Conservation (phyloP, 2,888 invertebrate genomes). For the Molorchus minor region DNA sequence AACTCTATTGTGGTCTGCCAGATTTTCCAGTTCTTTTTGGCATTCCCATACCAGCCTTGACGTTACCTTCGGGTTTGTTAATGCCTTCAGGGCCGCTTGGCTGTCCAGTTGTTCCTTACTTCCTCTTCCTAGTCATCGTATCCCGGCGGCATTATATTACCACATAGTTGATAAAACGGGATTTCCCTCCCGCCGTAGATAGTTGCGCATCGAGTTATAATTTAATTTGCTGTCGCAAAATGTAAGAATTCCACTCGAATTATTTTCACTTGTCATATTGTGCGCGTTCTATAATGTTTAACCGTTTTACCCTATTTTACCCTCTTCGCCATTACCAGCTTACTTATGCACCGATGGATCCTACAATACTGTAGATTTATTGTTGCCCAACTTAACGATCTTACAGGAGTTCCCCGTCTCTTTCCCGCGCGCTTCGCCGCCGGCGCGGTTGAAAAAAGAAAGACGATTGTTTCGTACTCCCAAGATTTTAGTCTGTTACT, state of each 20-base stretch:
- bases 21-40: no score
- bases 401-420: slow-evolving; percentile 35
- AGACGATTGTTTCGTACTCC: slow-evolving; percentile 11
- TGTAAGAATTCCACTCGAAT: slow-evolving; percentile 64
- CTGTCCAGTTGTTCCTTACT: no score
- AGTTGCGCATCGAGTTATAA: slow-evolving; percentile 46
- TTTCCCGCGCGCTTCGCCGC: slow-evolving; percentile 9
- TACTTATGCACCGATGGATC: slow-evolving; percentile 61
- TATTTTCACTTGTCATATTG: slow-evolving; percentile 60
- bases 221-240: slow-evolving; percentile 54
- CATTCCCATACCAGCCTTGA: no score
- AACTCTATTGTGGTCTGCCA: no score
- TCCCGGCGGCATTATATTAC: slow-evolving; percentile 27
- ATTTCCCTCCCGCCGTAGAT: slow-evolving; percentile 36
- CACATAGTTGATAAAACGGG: slow-evolving; percentile 34
- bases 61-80: no score
- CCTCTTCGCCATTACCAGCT: slow-evolving; percentile 58
- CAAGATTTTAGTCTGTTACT: slow-evolving; percentile 42
- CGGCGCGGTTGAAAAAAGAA: slow-evolving; percentile 31
- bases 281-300: slow-evolving; percentile 61
- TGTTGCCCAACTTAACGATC: slow-evolving; percentile 53
- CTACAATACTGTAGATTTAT: slow-evolving; percentile 61
- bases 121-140: no score
- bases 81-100: no score
- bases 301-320: slow-evolving; percentile 57